These are phyloP conservation scores for Drosophila testacea DNA, from an alignment of 2,888 invertebrate species.

Conservation along the genomic window DNA sequence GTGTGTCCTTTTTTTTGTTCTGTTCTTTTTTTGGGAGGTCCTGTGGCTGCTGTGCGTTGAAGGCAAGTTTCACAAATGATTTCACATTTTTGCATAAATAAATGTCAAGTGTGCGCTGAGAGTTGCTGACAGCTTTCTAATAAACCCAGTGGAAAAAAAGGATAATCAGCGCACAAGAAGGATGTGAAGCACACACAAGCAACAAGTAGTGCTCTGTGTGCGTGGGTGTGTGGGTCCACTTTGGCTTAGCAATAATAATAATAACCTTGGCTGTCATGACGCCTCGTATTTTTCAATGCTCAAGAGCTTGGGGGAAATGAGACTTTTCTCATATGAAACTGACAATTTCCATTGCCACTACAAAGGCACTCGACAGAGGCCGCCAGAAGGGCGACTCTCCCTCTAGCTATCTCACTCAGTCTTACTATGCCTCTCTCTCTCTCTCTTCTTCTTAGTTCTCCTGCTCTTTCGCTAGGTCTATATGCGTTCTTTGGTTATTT, in stretches of 20 bases:
- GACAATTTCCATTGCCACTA: slow-evolving; percentile 76
- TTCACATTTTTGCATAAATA: slow-evolving; percentile 82
- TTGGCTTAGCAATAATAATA: slow-evolving; percentile 76
- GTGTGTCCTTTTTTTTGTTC: slow-evolving; percentile 56
- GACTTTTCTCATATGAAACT: slow-evolving; percentile 67
- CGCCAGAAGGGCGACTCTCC: slow-evolving; percentile 24
- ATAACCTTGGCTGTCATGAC: slow-evolving; percentile 74
- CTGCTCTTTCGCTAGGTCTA: slow-evolving; percentile 16
- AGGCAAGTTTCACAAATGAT: slow-evolving; percentile 79
- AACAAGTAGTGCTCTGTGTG: slow-evolving; percentile 58
- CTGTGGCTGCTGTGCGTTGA: slow-evolving; percentile 46
- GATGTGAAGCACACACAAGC: slow-evolving; percentile 46
- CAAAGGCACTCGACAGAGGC: slow-evolving; percentile 44
- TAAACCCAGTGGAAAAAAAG: slow-evolving; percentile 70
- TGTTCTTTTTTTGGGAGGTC: slow-evolving; percentile 43
- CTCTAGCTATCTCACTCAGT: neutral
- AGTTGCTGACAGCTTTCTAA: slow-evolving; percentile 79
- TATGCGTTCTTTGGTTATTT: slow-evolving; percentile 67
- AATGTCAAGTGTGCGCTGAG: slow-evolving; percentile 80
- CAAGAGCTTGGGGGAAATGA: slow-evolving; percentile 45
- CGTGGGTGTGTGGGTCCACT: slow-evolving; percentile 58
- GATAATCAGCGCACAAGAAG: slow-evolving; percentile 71
- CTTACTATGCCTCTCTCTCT: neutral
- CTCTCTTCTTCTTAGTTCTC: neutral
- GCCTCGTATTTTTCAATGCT: slow-evolving; percentile 67